Conservation (phyloP, 2,113 vertebrate species). For the Petrocephalus zakoni region DNA sequence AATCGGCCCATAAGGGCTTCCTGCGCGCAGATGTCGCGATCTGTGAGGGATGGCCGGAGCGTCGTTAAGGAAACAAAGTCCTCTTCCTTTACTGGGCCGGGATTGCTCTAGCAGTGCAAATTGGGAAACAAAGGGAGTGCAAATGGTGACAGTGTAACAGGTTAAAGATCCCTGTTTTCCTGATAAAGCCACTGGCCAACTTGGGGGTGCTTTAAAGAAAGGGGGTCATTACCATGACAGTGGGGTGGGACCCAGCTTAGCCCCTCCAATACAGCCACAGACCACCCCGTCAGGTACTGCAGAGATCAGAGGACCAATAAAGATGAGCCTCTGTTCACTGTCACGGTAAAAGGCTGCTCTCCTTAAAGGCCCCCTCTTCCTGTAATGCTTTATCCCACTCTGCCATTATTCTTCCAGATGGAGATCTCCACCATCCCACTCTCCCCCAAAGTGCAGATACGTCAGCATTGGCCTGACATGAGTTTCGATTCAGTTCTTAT, state of each 20-base stretch:
- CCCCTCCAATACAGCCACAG: constrained; percentile 31
- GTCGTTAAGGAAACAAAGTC: constrained; percentile 25
- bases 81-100: constrained; percentile 28
- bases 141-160: constrained; percentile 11
- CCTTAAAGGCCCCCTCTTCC: constrained; percentile 33
- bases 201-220: constrained; percentile 6
- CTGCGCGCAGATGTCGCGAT: neutral
- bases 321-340: constrained; percentile 43
- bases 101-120: constrained; percentile 19
- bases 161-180: constrained; percentile 28
- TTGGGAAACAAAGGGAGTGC: neutral
- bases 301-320: constrained; percentile 39
- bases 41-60: neutral
- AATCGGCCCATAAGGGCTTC: neutral
- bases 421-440: constrained; percentile 36
- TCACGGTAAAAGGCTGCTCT: constrained; percentile 44
- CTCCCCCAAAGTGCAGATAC: constrained; percentile 27
- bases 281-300: constrained; percentile 32
- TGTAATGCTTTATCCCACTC: constrained; percentile 33
- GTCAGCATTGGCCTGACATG: constrained; percentile 24
- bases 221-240: constrained; percentile 36
- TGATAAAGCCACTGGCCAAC: constrained; percentile 23
- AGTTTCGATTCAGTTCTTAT: constrained; percentile 22
- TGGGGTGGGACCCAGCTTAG: constrained; percentile 24
- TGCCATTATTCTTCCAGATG: constrained; percentile 27